Conservation (phyloP, 1,140 invertebrate species). For the Geopemphigus sp. region DNA sequence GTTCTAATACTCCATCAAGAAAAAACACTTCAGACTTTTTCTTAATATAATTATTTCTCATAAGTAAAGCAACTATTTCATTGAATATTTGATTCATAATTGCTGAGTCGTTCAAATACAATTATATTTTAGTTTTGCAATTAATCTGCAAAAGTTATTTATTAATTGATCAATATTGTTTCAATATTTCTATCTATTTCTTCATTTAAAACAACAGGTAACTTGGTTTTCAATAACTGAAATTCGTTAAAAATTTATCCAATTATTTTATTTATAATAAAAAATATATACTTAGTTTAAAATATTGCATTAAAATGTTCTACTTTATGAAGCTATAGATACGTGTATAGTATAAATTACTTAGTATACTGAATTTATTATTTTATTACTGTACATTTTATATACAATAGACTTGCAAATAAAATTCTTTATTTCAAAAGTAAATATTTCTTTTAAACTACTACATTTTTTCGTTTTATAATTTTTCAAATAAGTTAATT, state of each 20-base stretch:
- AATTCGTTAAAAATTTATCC: background rate
- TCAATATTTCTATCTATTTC: background rate
- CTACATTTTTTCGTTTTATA: too few relatives aligned
- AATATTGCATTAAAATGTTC: too few relatives aligned
- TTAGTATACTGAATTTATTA: too few relatives aligned
- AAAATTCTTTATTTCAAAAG: too few relatives aligned
- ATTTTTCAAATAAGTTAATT: too few relatives aligned
- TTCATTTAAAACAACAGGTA: background rate
- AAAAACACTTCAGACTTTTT: background rate
- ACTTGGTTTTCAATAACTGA: background rate
- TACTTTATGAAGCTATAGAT: too few relatives aligned
- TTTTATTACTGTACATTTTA: too few relatives aligned
- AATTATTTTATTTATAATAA: too few relatives aligned
- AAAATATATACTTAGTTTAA: too few relatives aligned
- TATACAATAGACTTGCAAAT: too few relatives aligned
- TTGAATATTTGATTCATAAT: background rate
- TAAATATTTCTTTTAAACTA: too few relatives aligned
- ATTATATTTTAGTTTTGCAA: background rate
- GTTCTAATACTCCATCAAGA: background rate
- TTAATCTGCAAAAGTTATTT: background rate
- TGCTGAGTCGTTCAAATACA: background rate
- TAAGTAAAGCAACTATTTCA: background rate
- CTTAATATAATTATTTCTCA: background rate
- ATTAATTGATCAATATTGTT: background rate
- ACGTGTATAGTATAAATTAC: too few relatives aligned